phyloP scores from a whole-genome alignment of 2,113 vertebrate species.

The Illadopsis cleaveri region DNA sequence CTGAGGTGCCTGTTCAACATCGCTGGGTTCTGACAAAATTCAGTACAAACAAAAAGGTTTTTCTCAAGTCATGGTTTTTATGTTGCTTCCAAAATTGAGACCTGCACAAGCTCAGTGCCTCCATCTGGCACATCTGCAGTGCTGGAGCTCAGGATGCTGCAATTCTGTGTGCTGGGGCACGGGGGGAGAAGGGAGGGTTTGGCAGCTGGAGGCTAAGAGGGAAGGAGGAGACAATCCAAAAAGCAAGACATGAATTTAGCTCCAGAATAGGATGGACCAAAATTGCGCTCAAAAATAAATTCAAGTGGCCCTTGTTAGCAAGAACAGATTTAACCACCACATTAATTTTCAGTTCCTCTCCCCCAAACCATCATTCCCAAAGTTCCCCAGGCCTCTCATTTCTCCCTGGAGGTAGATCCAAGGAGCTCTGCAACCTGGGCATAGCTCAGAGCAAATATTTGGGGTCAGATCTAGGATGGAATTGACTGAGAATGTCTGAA shows the following conservation, averaged over 20 bases:
- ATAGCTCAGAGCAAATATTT: neutral
- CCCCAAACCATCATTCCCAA: neutral
- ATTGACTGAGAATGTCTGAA: neutral
- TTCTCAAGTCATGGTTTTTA: neutral
- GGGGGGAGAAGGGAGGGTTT: neutral
- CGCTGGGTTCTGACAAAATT: rapidly evolving
- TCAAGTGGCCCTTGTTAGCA: neutral
- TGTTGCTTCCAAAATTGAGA: neutral
- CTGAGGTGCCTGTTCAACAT: rapidly evolving
- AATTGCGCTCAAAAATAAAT: neutral
- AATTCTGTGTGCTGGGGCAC: neutral
- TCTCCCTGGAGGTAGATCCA: neutral
- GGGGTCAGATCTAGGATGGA: neutral
- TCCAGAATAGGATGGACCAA: neutral
- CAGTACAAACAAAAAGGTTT: neutral
- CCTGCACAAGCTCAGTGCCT: neutral
- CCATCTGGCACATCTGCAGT: neutral
- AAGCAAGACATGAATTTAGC: neutral
- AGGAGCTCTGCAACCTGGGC: neutral
- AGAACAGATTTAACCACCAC: neutral
- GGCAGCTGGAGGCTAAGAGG: neutral
- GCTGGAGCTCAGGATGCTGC: neutral
- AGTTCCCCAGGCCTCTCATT: neutral
- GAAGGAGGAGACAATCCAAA: neutral
- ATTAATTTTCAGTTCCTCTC: neutral